phyloP scores from a whole-genome alignment of 2,888 invertebrate genomes.

The Margaritifera margaritifera region DNA sequence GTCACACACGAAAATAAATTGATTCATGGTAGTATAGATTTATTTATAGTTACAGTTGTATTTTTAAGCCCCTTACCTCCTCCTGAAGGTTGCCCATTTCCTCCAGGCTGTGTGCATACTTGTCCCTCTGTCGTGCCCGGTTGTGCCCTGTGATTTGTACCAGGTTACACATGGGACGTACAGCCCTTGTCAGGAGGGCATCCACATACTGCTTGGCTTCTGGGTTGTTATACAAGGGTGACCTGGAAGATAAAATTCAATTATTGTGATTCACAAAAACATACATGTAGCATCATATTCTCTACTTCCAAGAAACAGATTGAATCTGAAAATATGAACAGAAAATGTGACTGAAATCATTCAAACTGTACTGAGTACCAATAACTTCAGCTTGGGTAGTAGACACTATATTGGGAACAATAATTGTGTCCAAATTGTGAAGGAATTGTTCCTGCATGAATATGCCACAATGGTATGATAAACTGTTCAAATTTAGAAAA shows the following conservation, averaged over 20 bases:
- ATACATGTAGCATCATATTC: background rate
- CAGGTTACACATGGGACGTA: slow-evolving; percentile 88
- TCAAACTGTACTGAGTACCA: too few relatives aligned
- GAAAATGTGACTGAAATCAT: too few relatives aligned
- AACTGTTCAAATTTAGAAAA: too few relatives aligned
- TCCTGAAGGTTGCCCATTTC: slow-evolving; percentile 94
- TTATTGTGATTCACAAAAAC: slow-evolving; percentile 1
- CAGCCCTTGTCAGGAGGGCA: slow-evolving; percentile 89
- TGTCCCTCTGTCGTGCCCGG: slow-evolving; percentile 94
- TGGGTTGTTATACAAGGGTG: slow-evolving; percentile 78
- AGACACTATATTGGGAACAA: too few relatives aligned
- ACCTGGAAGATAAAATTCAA: slow-evolving; percentile 40
- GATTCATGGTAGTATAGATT: too few relatives aligned
- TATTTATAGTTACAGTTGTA: too few relatives aligned
- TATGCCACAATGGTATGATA: too few relatives aligned
- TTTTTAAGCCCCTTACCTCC: slow-evolving; percentile 77
- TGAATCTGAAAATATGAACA: too few relatives aligned
- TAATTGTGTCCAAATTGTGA: too few relatives aligned
- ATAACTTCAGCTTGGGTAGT: too few relatives aligned
- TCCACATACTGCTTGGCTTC: slow-evolving; percentile 92
- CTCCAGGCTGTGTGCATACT: slow-evolving; percentile 89
- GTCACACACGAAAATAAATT: too few relatives aligned
- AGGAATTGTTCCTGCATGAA: too few relatives aligned
- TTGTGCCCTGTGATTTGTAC: slow-evolving; percentile 92
- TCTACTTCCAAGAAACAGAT: background rate